Percentiles rank a stretch among this genome's conserved stretches.
Evolutionary conservation across 2,888 invertebrate species (phyloP).

Genomic region (Tachina lurida): DNA sequence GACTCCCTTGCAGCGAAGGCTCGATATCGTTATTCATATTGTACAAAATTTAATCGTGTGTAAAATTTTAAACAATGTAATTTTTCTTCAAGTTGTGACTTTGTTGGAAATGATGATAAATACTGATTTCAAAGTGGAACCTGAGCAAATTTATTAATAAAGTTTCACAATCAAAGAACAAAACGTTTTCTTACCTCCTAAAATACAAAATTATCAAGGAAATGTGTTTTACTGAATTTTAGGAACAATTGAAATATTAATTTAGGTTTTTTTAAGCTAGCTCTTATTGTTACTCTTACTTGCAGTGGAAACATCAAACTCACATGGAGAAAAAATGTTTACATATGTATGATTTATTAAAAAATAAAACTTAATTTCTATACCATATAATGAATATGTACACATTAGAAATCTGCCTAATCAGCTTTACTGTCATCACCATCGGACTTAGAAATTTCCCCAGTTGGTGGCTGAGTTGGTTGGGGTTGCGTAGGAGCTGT

Average conservation of each 20-base stretch:
- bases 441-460: constrained; percentile 76
- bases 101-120: too few species aligned
- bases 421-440: constrained; percentile 82
- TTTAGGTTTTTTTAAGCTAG: constrained; percentile 9
- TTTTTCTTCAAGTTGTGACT: too few species aligned
- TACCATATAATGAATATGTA: constrained; percentile 7
- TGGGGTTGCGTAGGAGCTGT: constrained; percentile 62
- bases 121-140: too few species aligned
- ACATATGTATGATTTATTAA: constrained; percentile 29
- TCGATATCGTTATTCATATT: too few species aligned
- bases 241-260: not conserved
- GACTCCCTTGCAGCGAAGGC: too few species aligned
- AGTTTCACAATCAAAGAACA: too few species aligned
- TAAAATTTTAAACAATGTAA: too few species aligned
- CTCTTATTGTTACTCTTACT: constrained; percentile 23
- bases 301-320: constrained; percentile 11
- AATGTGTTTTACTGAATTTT: too few species aligned
- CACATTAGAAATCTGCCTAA: constrained; percentile 68
- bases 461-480: constrained; percentile 33
- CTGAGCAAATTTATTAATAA: too few species aligned
- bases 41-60: too few species aligned
- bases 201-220: too few species aligned
- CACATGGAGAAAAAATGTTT: not conserved
- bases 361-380: constrained; percentile 35
- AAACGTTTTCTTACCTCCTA: too few species aligned